Evolutionary conservation across 2,888 invertebrate genomes (phyloP).

Genomic region (Biston stratarius): DNA sequence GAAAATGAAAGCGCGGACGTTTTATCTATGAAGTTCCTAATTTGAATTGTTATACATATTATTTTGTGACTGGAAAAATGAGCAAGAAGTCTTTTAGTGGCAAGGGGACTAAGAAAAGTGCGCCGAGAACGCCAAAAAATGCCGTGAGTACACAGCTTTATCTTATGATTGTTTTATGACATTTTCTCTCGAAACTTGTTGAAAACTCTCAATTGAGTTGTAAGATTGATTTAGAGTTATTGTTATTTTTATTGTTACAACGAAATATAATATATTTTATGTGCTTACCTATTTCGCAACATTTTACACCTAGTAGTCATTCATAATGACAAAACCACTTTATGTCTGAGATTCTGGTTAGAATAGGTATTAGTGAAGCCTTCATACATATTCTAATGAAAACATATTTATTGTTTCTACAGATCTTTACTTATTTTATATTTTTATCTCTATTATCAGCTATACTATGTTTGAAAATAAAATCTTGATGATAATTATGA

Average conservation of each 20-base stretch:
- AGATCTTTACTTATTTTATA: not conserved
- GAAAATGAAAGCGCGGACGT: constrained; percentile 59
- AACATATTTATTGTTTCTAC: not conserved
- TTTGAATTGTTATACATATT: constrained; percentile 19
- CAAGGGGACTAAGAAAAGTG: constrained; percentile 50
- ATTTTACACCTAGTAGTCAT: not conserved
- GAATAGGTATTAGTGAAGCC: not conserved
- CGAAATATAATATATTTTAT: too few relatives aligned
- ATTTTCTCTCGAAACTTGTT: not conserved
- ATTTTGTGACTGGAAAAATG: constrained; percentile 50
- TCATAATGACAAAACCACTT: not conserved
- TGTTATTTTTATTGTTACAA: not conserved
- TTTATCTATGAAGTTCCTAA: constrained; percentile 19
- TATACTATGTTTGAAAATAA: not conserved
- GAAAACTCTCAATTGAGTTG: not conserved
- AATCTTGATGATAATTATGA: not conserved
- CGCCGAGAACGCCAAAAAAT: constrained; percentile 27
- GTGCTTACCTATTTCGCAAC: not conserved
- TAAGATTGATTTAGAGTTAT: too few relatives aligned
- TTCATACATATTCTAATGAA: not conserved
- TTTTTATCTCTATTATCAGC: constrained; percentile 1
- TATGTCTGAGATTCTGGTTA: not conserved
- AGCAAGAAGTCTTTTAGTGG: constrained; percentile 52
- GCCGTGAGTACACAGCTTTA: constrained; percentile 35
- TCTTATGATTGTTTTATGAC: constrained; percentile 1